Base-by-base conservation (phyloP, 1,140 invertebrate species). In the Amphibalanus amphitrite region DNA sequence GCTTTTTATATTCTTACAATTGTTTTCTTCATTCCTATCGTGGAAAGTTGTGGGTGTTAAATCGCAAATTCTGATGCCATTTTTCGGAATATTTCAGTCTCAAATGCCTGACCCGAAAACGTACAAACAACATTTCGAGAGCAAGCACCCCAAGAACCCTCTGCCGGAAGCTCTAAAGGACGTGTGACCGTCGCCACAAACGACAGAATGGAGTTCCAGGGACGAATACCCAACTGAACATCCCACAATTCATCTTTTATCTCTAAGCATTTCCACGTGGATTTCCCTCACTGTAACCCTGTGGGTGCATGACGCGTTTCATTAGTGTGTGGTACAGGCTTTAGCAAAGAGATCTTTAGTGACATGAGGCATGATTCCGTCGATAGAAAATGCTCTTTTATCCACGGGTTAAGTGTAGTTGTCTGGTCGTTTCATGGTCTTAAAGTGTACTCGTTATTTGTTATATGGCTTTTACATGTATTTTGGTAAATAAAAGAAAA, bases 91-190 rank as follows among this genome's bases (percentile, higher is more conserved):
- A 76, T 84, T 86, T 59, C 79, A 97, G 95, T 89, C 95, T 10
- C 93, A 97, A 84, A 98, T 99, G 96, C 95, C 96, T 15, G 97
- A 99, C 82, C 94, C 94, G 68, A 99, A 99, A 83, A 99, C 97
- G 13, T 99, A 98, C 82, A 97, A 95, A 79, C 95, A 98, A 80
- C 97, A 99, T 82, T 99, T 98, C 84, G 95, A 99, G 82, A 98
- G 95, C 79, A 99, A 99, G 80, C 97, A 99, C 84, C 95, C 97
- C 0, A 98, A 98, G 79, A 89, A 87, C 77, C 86, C 93, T n/a
- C 80, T 99, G 79, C 97, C 97, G 59, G 90, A 89, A 76, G 94
- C 97, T 77, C 82, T 99, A 71, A 94, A 97, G 80, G 90, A 91
- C 82, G 84, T 91, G 68, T 77, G 75, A 77, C 75, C 15, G 33